phyloP scores from a whole-genome alignment of 2,797 vertebrate genomes.

The Pteronotus mesoamericanus region DNA sequence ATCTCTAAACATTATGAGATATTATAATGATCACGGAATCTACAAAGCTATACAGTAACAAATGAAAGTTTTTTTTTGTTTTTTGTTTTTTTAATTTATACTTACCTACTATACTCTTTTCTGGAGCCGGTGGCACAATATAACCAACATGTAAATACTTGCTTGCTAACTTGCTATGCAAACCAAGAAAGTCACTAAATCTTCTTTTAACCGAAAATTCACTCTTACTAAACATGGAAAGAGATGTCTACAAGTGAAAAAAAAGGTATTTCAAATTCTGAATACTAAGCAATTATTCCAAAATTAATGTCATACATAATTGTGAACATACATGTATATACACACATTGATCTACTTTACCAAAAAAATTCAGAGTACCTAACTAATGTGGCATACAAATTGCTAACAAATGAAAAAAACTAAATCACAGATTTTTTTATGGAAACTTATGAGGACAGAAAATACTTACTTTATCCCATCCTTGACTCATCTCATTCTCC shows the following conservation, averaged over 20 bases:
- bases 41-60: not conserved
- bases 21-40: not conserved
- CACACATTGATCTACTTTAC: not conserved
- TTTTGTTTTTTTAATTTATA: not conserved
- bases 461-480: conserved; percentile 1
- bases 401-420: not conserved
- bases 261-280: conserved; percentile 44
- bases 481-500: not conserved
- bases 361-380: conserved; percentile 4
- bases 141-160: conserved; percentile 96
- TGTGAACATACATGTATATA: not conserved
- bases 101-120: conserved; percentile 99
- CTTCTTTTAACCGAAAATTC: conserved; percentile 95
- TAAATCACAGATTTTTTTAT: not conserved
- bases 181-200: conserved; percentile 97
- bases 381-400: not conserved
- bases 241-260: conserved; percentile 85
- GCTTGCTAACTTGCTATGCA: conserved; percentile 95
- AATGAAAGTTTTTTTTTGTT: not conserved
- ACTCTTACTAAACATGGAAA: conserved; percentile 88
- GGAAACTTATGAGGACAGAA: not conserved
- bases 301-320: not conserved
- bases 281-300: not conserved
- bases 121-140: conserved; percentile 95
- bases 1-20: not conserved